Evolutionary conservation across 2,113 vertebrate genomes (phyloP), one percentile per base, ranked within the genome.

Genomic region (Chamaea fasciata): DNA sequence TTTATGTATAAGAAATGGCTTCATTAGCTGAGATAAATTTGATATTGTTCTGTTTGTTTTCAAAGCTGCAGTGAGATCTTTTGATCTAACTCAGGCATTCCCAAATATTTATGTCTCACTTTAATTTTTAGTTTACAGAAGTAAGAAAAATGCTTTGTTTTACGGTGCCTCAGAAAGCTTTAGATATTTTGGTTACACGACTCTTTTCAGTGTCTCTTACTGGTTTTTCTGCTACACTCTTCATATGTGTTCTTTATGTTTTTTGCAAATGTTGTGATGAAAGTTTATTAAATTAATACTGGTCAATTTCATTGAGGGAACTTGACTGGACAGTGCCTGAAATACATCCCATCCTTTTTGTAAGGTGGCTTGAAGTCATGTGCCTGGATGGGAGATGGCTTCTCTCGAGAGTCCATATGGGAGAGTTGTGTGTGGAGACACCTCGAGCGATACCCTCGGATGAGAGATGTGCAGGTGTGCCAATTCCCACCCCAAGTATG

Each of bases 21-120:
- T 87, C 15, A 83, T 82, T 93, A 80, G 81, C 59, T 50, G 53
- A 90, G 87, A 93, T 79, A 75, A 64, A 83, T 78, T 81, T 78
- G 37, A 56, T 94, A 83, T 49, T 80, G 53, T 90, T 50, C 50
- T 76, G 49, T 83, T 88, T 88, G 78, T 90, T 90, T 94, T 93
- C 79, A 39, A 86, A 70, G 63, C 90, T 88, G 70, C 63, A 21
- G 24, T 73, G 65, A 75, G 57, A 28, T 76, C 46, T 93, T 93
- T 90, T 85, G 79, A 90, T 92, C 67, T 60, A 85, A 69, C 22
- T 77, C 21, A 19, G 55, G 50, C 79, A 62, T 83, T 93, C 49
- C 46, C 62, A 62, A 76, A 69, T 87, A 65, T 83, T 89, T 89
- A 37, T 88, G 47, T 90, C 47, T 91, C 59, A 14, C 47, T 90